Evolutionary conservation across 2,113 vertebrate species (phyloP), one percentile per base, ranked within the genome.

Genomic region (Grammomys surdaster): DNA sequence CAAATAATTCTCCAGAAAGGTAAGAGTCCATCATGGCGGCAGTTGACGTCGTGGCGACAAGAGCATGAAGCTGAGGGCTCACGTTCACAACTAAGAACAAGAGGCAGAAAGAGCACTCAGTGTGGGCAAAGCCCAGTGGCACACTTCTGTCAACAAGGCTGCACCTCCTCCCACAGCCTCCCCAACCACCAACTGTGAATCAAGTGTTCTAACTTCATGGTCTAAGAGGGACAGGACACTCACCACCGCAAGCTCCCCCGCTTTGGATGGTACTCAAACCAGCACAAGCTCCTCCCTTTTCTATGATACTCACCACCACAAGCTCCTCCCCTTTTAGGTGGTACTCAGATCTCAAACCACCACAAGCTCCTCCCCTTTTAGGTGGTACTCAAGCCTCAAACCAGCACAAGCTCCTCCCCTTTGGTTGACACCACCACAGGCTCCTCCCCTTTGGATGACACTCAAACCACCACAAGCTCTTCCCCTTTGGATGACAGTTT

Each of bases 21-120:
- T 43, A 84, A 40, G 8, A 48, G 60, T 20, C 60, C 40, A 20
- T 86, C 28, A 12, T 11, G 2, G 9, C 26, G 11, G 26, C 7
- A 1, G 31, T 40, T 1, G 1, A 13, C 40, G 13, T 7, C 80
- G 17, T 40, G 20, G 54, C 0, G 3, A 13, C n/a, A 63, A 56
- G 80, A 84, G 24, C 81, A 17, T 14, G 78, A 56, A n/a, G 51
- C 78, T 13, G 78, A 81, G 51, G 56, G 20, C 36, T n/a, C 54
- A n/a, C 10, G 7, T 7, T 19, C 19, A 58, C 33, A 58, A n/a
- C 11, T 22, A 58, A 4, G 13, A 22, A n/a, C 77, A 80, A 24
- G 72, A 43, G 72, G 72, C 20, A 81, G 78, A 2, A 31, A 33
- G 16, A 36, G 77, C 58, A n/a, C 20, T 56, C 9, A 40, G 16